phyloP scores from a whole-genome alignment of 2,888 invertebrate genomes.

The Luffia ferchaultella region DNA sequence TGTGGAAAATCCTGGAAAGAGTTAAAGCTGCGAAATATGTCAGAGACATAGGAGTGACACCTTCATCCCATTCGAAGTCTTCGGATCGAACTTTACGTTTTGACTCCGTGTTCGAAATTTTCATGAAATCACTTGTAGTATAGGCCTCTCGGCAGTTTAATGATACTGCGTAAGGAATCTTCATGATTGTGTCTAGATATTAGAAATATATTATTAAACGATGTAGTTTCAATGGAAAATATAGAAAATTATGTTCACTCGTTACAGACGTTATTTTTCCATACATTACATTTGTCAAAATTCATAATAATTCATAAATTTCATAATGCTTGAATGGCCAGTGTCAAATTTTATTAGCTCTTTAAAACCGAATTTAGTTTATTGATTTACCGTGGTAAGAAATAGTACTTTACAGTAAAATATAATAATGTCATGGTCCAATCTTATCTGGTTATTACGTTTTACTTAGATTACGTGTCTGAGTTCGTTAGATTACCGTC shows the following conservation, averaged over 20 bases:
- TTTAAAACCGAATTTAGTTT: too few species aligned
- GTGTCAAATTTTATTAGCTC: too few species aligned
- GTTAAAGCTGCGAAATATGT: slow-evolving; percentile 34
- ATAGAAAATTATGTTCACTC: neutral
- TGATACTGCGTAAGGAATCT: slow-evolving; percentile 47
- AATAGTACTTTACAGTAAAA: too few species aligned
- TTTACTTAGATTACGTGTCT: neutral
- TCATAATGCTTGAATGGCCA: too few species aligned
- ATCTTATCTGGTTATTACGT: neutral
- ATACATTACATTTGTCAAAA: too few species aligned
- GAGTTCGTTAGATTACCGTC: neutral
- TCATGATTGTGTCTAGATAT: slow-evolving; percentile 31
- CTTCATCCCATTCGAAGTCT: slow-evolving; percentile 52
- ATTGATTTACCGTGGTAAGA: too few species aligned
- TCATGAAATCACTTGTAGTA: slow-evolving; percentile 30
- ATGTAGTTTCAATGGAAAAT: neutral
- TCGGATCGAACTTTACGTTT: slow-evolving; percentile 41
- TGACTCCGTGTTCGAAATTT: slow-evolving; percentile 28
- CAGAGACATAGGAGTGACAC: slow-evolving; percentile 45
- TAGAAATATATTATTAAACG: neutral
- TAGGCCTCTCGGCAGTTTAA: slow-evolving; percentile 37
- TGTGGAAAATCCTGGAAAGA: slow-evolving; percentile 46
- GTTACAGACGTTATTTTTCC: too few species aligned
- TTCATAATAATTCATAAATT: too few species aligned
- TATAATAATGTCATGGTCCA: neutral